Base-by-base conservation (phyloP, 2,888 invertebrate species). In the Camptogramma bilineatum region DNA sequence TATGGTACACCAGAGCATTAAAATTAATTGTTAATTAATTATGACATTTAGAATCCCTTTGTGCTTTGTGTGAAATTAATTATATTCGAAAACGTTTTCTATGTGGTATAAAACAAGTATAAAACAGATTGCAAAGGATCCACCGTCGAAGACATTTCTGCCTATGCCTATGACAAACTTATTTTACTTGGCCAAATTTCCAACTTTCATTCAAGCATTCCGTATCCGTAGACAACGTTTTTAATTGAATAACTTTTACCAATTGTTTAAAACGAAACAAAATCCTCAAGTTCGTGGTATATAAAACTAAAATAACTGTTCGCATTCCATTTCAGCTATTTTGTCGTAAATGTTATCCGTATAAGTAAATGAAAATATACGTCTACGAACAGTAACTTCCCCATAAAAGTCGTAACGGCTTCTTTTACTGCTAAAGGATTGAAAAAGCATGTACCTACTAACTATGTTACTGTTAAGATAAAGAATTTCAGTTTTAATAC, bases 281-380 rank as follows among this genome's bases (percentile, higher is more conserved):
- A 17, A 44, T 7, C 19, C 53, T 18, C 3, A 44, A 21, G 10
- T 24, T 18, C 17, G n/a, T 19, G 19, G 17, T 19, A 39, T 16
- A 44, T 24, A 17, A 39, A 54, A 39, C 34, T 24, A 9, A 48
- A 13, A 39, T 28, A 7, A 9, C 54, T 55, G 50, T 31, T 18
- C 46, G 21, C n/a, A 51, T 42, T 13, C 51, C 17, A 34, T 39
- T 39, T 39, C 34, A 13, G 21, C 24, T 3, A 4, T 52, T 47
- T 39, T 42, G 34, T 13, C 46, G 21, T 24, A n/a, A 52, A 21
- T 21, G 13, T 44, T 46, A 52, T 13, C 31, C 47, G 24, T 54
- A 28, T 57, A 53, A 57, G n/a, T 62, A 58, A 62, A 56, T 57
- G 44, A 50, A 61, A 61, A 66, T 44, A 55, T 18, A 17, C 18